A percentile compares a stretch with the other conserved stretches of the same genome.
phyloP scores from a whole-genome alignment of 2,888 invertebrate genomes.

The Andrena camellia region DNA sequence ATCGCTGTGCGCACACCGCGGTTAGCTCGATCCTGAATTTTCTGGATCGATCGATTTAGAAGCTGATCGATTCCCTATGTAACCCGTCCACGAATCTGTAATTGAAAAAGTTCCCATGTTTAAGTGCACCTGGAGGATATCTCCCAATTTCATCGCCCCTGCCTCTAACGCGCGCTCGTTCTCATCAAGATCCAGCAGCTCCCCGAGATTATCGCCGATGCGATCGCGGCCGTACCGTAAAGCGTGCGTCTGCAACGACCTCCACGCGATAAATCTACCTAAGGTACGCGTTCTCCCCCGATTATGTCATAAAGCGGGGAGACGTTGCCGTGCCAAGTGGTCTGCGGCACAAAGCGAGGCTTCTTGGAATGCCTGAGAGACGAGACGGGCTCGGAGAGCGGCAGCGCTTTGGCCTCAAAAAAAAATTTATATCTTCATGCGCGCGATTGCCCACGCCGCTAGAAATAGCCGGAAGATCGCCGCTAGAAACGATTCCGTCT shows the following conservation, averaged over 20 bases:
- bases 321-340: slow-evolving; percentile 45
- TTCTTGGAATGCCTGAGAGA: slow-evolving; percentile 37
- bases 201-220: slow-evolving; percentile 43
- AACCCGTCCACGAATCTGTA: neutral
- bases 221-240: slow-evolving; percentile 44
- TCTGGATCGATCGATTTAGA: slow-evolving; percentile 13
- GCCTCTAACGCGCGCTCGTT: neutral
- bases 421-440: slow-evolving; percentile 44
- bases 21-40: slow-evolving; percentile 29
- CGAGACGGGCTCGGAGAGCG: neutral
- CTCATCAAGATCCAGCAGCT: slow-evolving; percentile 47
- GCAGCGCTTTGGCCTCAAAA: slow-evolving; percentile 9
- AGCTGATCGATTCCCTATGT: slow-evolving; percentile 13
- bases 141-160: neutral
- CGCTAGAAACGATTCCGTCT: neutral
- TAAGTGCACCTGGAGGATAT: neutral
- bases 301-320: slow-evolving; percentile 58
- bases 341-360: slow-evolving; percentile 43
- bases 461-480: neutral
- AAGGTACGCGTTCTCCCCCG: slow-evolving; percentile 38
- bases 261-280: slow-evolving; percentile 55
- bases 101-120: slow-evolving; percentile 28
- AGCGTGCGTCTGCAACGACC: slow-evolving; percentile 48
- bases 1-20: neutral
- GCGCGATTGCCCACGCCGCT: neutral